Base-by-base conservation (phyloP, 2,797 vertebrate genomes). In the Sarcophilus harrisii region DNA sequence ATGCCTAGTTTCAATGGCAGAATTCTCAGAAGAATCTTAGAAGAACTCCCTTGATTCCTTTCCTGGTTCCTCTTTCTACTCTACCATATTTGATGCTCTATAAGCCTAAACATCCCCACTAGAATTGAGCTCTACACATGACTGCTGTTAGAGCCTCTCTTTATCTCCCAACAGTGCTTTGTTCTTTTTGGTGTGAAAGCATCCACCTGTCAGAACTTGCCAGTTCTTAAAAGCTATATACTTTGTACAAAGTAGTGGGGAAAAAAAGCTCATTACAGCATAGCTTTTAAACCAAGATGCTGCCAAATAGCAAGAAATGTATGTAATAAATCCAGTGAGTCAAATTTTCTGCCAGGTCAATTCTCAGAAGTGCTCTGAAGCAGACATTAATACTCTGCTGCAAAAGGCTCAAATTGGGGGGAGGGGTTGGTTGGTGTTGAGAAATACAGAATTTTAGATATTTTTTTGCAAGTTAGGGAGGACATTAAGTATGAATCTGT, bases 191-290 rank as follows among this genome's bases (percentile, higher is more conserved):
- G 66, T 92, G 62, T 95, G 45, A 90, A 87, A 3, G 5, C 29
- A 1, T 32, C 73, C 29, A 45, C 38, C 55, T 81, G 24, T 93
- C 52, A 93, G 93, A 96, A 94, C 4, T 94, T 49, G 90, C 0
- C 52, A 90, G 62, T 62, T 58, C 57, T 92, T 45, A 49, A 54
- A 95, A 95, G 94, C 73, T 49, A 92, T 38, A 73, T 9, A 91
- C 91, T 95, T 96, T 96, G 92, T 55, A 92, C 95, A 96, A 95
- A 92, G 91, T 28, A 27, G 58, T 91, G 97, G 62, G 81, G 94
- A 96, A 92, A 90, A 94, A 96, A 92, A 93, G 91, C 1, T 28
- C 32, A 62, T 59, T 95, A 55, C 58, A 91, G 58, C 58, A 93
- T 21, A 91, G 73, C 60, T 96, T 60, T 93, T 30, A 91, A 94